Base-by-base conservation (phyloP, 2,797 vertebrate genomes). In the Oreochromis mossambicus region DNA sequence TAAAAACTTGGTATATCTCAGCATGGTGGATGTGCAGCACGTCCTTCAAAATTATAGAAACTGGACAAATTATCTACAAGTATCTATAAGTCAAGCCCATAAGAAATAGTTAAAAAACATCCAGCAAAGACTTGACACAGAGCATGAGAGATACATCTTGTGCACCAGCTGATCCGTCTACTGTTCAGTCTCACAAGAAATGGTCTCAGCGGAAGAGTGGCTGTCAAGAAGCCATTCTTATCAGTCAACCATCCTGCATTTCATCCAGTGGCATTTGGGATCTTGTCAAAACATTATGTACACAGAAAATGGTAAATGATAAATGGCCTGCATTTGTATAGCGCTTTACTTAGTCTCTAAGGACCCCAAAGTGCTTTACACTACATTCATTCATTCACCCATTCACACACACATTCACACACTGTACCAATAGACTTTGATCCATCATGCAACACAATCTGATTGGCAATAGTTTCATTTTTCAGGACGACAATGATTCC, bases 131-230 rank as follows among this genome's bases (percentile, higher is more conserved):
- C 21, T 24, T 70, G 63, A 70, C 63, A 68, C 0, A 0, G 21
- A 24, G 21, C 7, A 41, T 43, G 38, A 63, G 17, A 21, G 19
- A 13, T 38, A 0, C 58, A 0, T 3, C 19, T 0, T 21, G 3
- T 0, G 13, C 38, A 26, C 38, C 13, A 70, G 21, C 0, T 46
- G 66, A 26, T 70, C 38, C 66, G 17, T 3, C 66, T 17, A 46
- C 38, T 70, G 38, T 26, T 46, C 21, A 70, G 66, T 10, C 3
- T 26, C 38, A 70, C 14, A 24, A 70, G 13, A 70, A 70, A 43
- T 43, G 34, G n/a, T 66, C 36, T 66, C 36, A 21, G 34, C n/a
- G 61, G 61, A 0, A 38, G 0, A 19, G 19, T 38, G 61, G 61
- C 11, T 66, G 61, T 66, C 11, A 38, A 66, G 0, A 66, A 38